Evolutionary conservation across 2,797 vertebrate species (phyloP).

Genomic region (Paramormyrops hopkinsi): DNA sequence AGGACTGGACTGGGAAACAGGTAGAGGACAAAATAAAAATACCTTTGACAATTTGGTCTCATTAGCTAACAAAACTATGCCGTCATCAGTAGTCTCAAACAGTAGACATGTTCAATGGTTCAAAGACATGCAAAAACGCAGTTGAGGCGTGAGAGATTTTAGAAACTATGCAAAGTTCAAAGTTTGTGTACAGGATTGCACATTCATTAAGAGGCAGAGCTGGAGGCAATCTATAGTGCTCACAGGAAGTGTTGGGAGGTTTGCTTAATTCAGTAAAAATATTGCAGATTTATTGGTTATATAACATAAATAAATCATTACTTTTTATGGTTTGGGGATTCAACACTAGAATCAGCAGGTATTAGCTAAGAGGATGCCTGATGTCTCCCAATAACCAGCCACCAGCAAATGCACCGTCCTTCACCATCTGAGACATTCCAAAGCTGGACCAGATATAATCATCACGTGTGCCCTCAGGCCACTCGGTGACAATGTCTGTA

Average conservation of each 20-base stretch:
- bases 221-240: neutral
- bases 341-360: neutral
- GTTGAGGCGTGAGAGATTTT: neutral
- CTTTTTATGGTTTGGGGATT: neutral
- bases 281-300: neutral
- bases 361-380: neutral
- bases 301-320: neutral
- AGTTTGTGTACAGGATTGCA: neutral
- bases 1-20: neutral
- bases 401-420: neutral
- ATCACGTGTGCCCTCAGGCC: neutral
- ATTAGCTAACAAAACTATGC: neutral
- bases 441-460: neutral
- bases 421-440: neutral
- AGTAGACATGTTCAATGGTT: neutral
- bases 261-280: neutral
- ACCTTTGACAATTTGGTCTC: neutral
- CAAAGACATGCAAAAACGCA: neutral
- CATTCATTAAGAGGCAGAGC: neutral
- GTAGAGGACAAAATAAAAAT: neutral
- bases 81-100: neutral
- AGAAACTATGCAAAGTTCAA: neutral
- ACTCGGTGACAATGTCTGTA: neutral
- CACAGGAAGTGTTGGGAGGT: neutral
- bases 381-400: neutral